These are phyloP conservation scores for Lasioglossum oenotherae DNA, from an alignment of 2,888 invertebrate species.

Conservation along the genomic window DNA sequence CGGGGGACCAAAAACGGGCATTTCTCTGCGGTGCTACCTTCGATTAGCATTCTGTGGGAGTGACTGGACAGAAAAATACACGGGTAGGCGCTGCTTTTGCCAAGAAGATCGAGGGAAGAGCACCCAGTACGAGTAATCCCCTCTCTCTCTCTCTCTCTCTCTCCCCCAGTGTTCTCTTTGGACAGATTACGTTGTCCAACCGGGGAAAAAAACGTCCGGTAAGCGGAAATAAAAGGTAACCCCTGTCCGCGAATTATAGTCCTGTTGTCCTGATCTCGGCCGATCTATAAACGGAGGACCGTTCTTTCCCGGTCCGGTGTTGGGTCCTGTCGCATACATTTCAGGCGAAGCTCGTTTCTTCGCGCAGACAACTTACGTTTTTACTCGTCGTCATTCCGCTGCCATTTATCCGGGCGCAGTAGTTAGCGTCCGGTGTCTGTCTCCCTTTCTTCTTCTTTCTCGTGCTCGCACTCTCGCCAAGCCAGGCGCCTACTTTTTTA, in stretches of 20 bases:
- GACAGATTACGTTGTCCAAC: background rate
- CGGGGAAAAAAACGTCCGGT: background rate
- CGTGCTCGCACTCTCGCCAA: constrained; percentile 6
- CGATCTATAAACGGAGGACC: constrained; percentile 44
- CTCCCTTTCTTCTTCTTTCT: background rate
- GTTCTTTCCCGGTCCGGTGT: background rate
- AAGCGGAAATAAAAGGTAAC: constrained; percentile 22
- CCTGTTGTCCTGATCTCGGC: background rate
- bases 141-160: no score
- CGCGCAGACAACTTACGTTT: constrained; percentile 6
- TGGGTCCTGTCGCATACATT: background rate
- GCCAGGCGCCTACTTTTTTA: constrained; percentile 57
- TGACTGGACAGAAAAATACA: background rate
- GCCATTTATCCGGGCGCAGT: constrained; percentile 42
- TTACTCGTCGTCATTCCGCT: constrained; percentile 19
- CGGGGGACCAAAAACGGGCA: background rate
- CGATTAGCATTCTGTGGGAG: background rate
- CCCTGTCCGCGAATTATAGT: constrained; percentile 22
- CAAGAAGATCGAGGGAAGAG: background rate
- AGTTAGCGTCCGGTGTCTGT: constrained; percentile 41
- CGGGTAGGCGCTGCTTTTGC: background rate
- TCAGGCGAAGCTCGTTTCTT: constrained; percentile 18
- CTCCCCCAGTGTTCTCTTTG: background rate
- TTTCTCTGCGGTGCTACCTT: background rate
- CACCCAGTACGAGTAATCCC: background rate